Evolutionary conservation across 2,888 invertebrate genomes (phyloP), one percentile per base, ranked within the genome.

Genomic region (Andrena haemorrhoa): DNA sequence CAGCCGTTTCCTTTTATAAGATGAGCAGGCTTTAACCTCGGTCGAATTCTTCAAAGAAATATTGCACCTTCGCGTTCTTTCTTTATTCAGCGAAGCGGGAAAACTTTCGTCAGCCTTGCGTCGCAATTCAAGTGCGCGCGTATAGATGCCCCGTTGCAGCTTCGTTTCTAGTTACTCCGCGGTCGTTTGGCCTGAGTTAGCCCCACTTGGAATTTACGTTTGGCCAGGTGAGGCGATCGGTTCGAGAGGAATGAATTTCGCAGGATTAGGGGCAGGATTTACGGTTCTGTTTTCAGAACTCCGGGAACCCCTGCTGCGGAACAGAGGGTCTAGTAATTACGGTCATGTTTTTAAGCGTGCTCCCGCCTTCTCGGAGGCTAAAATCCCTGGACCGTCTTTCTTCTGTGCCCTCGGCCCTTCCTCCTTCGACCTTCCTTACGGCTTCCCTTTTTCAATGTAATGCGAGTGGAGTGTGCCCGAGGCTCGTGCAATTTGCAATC

Each of bases 241-340:
- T 66, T 73, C 35, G 56, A 56, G 56, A 31, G 31, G 66, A 33
- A 61, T 31, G 83, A 72, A 77, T 78, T 82, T 79, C 53, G 64
- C 60, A 31, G 81, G 78, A 85, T 87, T 83, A 82, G 68, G 58
- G 33, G 49, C 2, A 31, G 74, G 66, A 85, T 87, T 85, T 87
- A 85, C 63, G 76, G 73, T 76, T 68, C 58, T 83, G 83, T 84
- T 83, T 87, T 85, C 74, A 63, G 31, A 66, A 56, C 68, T 60
- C 2, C 20, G 53, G 61, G 58, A 47, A 49, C 35, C 29, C n/a
- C 47, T 6, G 64, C 41, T 23, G 16, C 16, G 66, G 60, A 75
- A 82, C 76, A 85, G 79, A 81, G 75, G 70, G 68, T 71, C 68
- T 61, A 31, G 77, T 85, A 87, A 87, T 87, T 87, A 87, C 79